Base-by-base conservation (phyloP, 2,888 invertebrate genomes). In the Melipona beecheii region DNA sequence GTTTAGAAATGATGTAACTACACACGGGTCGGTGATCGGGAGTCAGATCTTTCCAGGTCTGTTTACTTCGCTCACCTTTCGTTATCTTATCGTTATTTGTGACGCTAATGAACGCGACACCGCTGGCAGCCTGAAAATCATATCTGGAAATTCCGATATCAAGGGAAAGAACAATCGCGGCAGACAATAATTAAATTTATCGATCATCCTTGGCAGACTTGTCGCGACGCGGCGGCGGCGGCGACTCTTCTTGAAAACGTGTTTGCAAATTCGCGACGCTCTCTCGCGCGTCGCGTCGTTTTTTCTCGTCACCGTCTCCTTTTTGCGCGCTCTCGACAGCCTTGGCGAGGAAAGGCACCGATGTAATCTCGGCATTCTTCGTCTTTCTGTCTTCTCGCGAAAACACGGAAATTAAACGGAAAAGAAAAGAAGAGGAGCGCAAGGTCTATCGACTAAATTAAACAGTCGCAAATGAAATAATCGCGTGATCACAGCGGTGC, bases 101-200 rank as follows among this genome's bases (percentile, higher is more conserved):
- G 3, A 31, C 60, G 72, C 56, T 65, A 78, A 78, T 56, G 68
- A 43, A 70, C 58, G 72, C 19, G 52, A 65, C 43, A 43, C 60
- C 66, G 64, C 54, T 56, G 79, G 54, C 68, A 50, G 64, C 11
- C 19, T 43, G 19, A 11, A 4, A 11, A 27, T 64, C 31, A 43
- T 49, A 19, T 15, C 49, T 19, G 17, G 31, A 15, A 50, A 75
- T 60, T 75, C 31, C 65, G 64, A 31, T 17, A 27, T 60, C 50
- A 43, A 6, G 36, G 13, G 69, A 49, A 75, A 72, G 70, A 86
- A 74, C n/a, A 60, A n/a, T 43, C 62, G 43, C 9, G 70, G 52
- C 58, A 49, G 49, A 69, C 68, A 9, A 71, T 87, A 88, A 88
- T 88, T 81, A 86, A 88, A 88, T 85, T 83, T 86, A 88, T 88